Base-by-base conservation (phyloP, 2,797 vertebrate species). In the Onychomys arenicola region DNA sequence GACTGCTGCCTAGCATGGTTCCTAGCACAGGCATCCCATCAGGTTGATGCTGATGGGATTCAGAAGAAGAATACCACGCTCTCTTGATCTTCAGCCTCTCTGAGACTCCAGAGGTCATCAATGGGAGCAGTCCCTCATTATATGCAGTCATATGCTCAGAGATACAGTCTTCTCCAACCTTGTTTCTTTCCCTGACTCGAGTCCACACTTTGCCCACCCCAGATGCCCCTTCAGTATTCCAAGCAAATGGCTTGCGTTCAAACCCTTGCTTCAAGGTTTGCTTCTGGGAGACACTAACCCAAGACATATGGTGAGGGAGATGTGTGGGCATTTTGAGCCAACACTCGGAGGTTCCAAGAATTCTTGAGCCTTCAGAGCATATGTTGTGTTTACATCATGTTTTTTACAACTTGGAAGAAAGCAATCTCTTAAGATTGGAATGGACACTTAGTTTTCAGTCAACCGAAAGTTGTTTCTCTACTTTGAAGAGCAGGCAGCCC, bases 321-420 rank as follows among this genome's bases (percentile, higher is more conserved):
- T 0, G 59, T 69, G 91, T 90, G 94, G 91, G 89, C 76, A 93
- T 75, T 88, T 97, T 95, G 73, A 96, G 93, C 90, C 71, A 12
- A 93, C 76, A 83, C 59, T 92, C 80, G 1, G 32, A 77, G 73
- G 77, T 94, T 96, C 93, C 46, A 84, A 95, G 91, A 78, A 83
- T 85, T 84, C 69, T 23, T 63, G 61, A 92, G 89, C 96, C 84
- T 85, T 88, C 96, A 93, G 82, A 49, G 16, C 67, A 63, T 96
- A 57, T 59, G 95, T 71, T 97, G 91, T 98, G 87, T 97, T 97
- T 96, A 96, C 63, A 95, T 75, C 34, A 14, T 89, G 77, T 82
- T 92, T 97, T 96, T 89, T 59, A 93, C 84, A 91, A 90, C 57
- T 49, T 81, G 27, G 80, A 78, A 96, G 83, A 93, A 96, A 81